These are phyloP conservation scores for Apis dorsata DNA, from an alignment of 1,140 invertebrate species.

Conservation along the genomic window DNA sequence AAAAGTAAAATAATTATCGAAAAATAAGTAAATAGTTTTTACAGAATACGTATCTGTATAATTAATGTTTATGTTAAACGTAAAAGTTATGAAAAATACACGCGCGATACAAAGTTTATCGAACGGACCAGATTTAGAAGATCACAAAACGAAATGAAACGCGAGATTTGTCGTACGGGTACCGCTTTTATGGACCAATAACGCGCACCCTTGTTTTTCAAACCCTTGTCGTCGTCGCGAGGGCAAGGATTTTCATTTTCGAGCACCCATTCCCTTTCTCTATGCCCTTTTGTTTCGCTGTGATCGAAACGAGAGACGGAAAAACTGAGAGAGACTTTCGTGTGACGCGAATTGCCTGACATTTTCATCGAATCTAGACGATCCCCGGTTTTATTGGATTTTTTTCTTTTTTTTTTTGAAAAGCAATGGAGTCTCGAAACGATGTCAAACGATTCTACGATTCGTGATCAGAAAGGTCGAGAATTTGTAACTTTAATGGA, in stretches of 20 bases:
- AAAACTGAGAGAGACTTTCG: background rate
- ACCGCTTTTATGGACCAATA: background rate
- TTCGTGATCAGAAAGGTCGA: too few species aligned
- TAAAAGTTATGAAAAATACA: background rate
- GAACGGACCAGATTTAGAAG: background rate
- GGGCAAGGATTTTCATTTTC: conserved; percentile 4
- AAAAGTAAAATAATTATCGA: too few species aligned
- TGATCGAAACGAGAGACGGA: background rate
- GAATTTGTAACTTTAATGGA: too few species aligned
- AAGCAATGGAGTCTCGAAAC: too few species aligned
- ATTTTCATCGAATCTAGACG: background rate
- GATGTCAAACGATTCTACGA: too few species aligned
- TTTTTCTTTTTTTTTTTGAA: too few species aligned
- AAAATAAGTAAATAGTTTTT: too few species aligned
- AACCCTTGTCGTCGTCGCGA: too few species aligned
- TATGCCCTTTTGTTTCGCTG: background rate
- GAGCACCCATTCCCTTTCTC: too few species aligned
- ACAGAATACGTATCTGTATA: too few species aligned
- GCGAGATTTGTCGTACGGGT: background rate
- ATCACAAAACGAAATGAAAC: background rate
- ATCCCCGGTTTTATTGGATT: background rate
- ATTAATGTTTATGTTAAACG: background rate
- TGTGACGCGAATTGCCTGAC: background rate
- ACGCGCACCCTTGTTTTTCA: background rate
- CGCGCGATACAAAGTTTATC: background rate